phyloP scores from a whole-genome alignment of 2,888 invertebrate species.

The Nezara viridula region DNA sequence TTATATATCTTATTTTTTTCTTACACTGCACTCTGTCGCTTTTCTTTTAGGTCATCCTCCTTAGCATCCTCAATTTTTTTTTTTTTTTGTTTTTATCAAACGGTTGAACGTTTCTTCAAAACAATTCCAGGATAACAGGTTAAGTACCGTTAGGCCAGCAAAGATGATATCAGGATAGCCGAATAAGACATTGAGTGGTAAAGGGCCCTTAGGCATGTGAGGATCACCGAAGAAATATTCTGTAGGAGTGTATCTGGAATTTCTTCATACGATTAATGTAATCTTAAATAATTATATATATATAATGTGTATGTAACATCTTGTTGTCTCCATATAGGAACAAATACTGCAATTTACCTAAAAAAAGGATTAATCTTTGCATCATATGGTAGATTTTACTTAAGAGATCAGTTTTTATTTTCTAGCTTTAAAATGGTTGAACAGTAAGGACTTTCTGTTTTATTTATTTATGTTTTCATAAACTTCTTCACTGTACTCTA shows the following conservation, averaged over 20 bases:
- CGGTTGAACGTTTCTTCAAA: conserved; percentile 28
- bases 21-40: conserved; percentile 3
- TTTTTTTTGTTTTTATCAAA: conserved; percentile 2
- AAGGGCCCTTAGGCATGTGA: neutral
- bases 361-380: no score
- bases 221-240: neutral
- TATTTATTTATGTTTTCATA: no score
- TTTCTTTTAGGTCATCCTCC: conserved; percentile 18
- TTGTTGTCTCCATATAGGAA: no score
- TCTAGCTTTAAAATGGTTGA: no score
- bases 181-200: conserved; percentile 27
- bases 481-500: no score
- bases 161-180: conserved; percentile 38
- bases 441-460: no score
- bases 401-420: no score
- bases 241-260: neutral
- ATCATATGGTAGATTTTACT: no score
- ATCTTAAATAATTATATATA: neutral
- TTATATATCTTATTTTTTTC: conserved; percentile 34
- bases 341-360: no score
- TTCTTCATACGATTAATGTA: neutral
- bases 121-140: neutral
- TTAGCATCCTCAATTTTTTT: conserved; percentile 18
- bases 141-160: conserved; percentile 18
- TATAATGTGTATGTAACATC: no score